phyloP scores from a whole-genome alignment of 2,113 vertebrate species.

The Condylura cristata region DNA sequence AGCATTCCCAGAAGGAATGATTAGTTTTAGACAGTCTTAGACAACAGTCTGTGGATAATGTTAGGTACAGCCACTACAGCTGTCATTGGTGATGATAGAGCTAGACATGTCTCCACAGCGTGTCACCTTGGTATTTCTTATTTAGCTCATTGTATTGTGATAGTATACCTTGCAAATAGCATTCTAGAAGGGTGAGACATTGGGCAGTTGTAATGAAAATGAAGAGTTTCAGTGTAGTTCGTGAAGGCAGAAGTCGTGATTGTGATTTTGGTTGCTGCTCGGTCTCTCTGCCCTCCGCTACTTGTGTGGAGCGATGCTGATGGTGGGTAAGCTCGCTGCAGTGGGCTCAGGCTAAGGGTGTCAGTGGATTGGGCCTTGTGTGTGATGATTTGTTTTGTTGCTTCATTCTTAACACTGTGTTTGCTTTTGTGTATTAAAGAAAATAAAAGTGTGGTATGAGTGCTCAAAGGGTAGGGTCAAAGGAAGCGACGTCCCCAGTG shows the following conservation, averaged over 20 bases:
- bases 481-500: not conserved
- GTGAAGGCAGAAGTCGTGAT: conserved; percentile 56
- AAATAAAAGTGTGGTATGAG: not conserved
- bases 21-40: not conserved
- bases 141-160: not conserved
- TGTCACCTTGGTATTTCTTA: not conserved
- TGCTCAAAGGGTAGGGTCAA: not conserved
- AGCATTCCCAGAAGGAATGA: not conserved
- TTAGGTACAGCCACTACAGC: not conserved
- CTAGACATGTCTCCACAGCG: not conserved
- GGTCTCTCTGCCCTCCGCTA: not conserved
- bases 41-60: not conserved
- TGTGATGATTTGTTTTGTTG: not conserved
- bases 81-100: not conserved
- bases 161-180: not conserved
- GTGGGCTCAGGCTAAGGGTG: not conserved
- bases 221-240: conserved; percentile 75
- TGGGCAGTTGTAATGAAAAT: not conserved
- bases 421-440: not conserved
- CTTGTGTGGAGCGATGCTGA: not conserved
- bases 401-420: not conserved
- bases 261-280: not conserved
- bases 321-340: not conserved
- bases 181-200: not conserved
- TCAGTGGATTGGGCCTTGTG: not conserved